Base-by-base conservation (phyloP, 2,797 vertebrate genomes). In the Microctenopoma steveboyesi region DNA sequence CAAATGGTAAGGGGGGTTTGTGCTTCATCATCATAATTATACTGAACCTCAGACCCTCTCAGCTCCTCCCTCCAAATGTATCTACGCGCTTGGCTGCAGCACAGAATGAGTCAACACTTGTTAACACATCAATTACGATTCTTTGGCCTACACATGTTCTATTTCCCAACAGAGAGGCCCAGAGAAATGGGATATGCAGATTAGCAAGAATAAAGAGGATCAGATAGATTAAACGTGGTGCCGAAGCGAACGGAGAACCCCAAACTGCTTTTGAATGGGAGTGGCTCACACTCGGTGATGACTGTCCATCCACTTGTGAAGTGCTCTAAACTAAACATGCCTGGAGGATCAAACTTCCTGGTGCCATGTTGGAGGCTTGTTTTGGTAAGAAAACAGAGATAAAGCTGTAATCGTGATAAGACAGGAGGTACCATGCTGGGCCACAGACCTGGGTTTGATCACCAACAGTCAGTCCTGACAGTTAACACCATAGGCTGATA, bases 11-110 rank as follows among this genome's bases (percentile, higher is more conserved):
- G 48, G 78, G 76, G 76, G 78, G 81, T 84, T 75, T 83, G 68
- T 79, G 78, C 84, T 76, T 82, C 83, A 86, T 85, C 80, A 81
- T 89, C 69, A 82, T 81, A 82, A 87, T 82, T 77, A 74, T 51
- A 68, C 77, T 1, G 3, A 50, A 77, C 42, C 57, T 47, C 39
- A 33, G 76, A 50, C 27, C 69, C 62, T 45, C 1, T 25, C 45
- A 14, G 33, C 58, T 57, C 27, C 4, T 13, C 43, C 54, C 40
- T 18, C 33, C 18, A n/a, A 49, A 50, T 18, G 59, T 70, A 60
- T 60, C 64, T 55, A 37, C 61, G 63, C 62, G 66, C 62, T 82
- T 80, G 79, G 82, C 81, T 8, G 61, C 27, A 18, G 47, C 12
- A 18, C 57, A 63, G 62, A 73, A 68, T 74, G 76, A 83, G 69